phyloP scores from a whole-genome alignment of 2,888 invertebrate genomes.

The Axea sp. region DNA sequence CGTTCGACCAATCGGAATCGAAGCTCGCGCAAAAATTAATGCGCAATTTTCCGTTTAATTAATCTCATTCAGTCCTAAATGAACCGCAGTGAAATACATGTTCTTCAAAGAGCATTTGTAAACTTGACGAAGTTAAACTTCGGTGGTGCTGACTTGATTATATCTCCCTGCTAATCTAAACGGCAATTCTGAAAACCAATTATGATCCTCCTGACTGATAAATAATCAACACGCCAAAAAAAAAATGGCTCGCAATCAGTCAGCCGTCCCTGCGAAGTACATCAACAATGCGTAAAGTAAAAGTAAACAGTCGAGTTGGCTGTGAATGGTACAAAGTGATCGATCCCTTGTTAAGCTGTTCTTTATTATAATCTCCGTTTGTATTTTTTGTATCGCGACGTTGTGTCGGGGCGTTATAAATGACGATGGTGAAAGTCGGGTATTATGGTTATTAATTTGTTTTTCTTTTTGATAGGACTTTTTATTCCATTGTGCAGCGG shows the following conservation, averaged over 20 bases:
- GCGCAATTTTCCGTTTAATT: slow-evolving; percentile 31
- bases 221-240: slow-evolving; percentile 41
- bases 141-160: slow-evolving; percentile 34
- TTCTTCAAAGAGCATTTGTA: slow-evolving; percentile 31
- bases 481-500: slow-evolving; percentile 8
- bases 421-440: slow-evolving; percentile 15
- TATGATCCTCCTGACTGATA: slow-evolving; percentile 38
- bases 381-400: slow-evolving; percentile 24
- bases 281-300: slow-evolving; percentile 31
- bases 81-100: slow-evolving; percentile 37
- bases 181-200: slow-evolving; percentile 47
- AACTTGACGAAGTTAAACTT: slow-evolving; percentile 39
- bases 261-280: slow-evolving; percentile 11
- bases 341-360: slow-evolving; percentile 39
- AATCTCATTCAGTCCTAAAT: slow-evolving; percentile 43
- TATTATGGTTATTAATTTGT: slow-evolving; percentile 30
- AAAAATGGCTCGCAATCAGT: slow-evolving; percentile 34
- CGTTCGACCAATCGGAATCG: neutral
- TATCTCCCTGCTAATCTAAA: slow-evolving; percentile 49
- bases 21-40: slow-evolving; percentile 2
- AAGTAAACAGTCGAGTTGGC: slow-evolving; percentile 32
- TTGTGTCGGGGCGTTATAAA: slow-evolving; percentile 11
- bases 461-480: slow-evolving; percentile 19
- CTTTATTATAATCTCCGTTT: slow-evolving; percentile 41
- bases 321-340: slow-evolving; percentile 38